Base-by-base conservation (phyloP, 2,888 invertebrate genomes). In the Palloptera scutellata region DNA sequence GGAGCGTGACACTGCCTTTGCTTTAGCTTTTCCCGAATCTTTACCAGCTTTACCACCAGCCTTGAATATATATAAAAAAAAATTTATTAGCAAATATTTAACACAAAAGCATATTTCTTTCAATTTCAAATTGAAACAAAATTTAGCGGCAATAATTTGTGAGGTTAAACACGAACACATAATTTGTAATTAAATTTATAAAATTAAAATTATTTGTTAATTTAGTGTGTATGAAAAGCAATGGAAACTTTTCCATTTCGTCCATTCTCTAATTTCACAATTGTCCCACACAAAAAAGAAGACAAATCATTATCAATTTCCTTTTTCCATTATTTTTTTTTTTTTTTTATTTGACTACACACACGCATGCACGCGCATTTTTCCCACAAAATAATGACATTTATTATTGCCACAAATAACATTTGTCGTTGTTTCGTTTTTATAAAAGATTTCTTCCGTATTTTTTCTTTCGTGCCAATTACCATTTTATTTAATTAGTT, bases 11-110 rank as follows among this genome's bases (percentile, higher is more conserved):
- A 99, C 98, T 79, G 98, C 97, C 90, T 99, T 99, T 75, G 97
- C 96, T 89, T 98, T 98, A 66, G 97, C 96, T 90, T 98, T 98
- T 83, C 99, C 99, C 74, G 98, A 97, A 90, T 99, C 99, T 89
- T 99, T 99, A 84, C 99, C 99, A 87, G 99, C 98, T 93, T 99
- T 99, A 86, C 99, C 99, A 86, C 98, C 99, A 91, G 98, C 98
- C 99, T 95, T 88, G 85, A 89, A 89, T 54, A 66, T 60, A 71
- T 42, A 70, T 61, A 69, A 65, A 20, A 66, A 61, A 72, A 66
- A 45, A 42, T 57, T 51, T 30, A 30, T 30, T 30, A 30, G 61
- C 9, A 57, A 30, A 53, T 30, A 51, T 17, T n/a, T 20, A 60
- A 66, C 20, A 15, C 30, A 58, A 45, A 19, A 30, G 1, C 4